Evolutionary conservation across 2,113 vertebrate genomes (phyloP), one percentile per base, ranked within the genome.

Genomic region (Chinchilla lanigera): DNA sequence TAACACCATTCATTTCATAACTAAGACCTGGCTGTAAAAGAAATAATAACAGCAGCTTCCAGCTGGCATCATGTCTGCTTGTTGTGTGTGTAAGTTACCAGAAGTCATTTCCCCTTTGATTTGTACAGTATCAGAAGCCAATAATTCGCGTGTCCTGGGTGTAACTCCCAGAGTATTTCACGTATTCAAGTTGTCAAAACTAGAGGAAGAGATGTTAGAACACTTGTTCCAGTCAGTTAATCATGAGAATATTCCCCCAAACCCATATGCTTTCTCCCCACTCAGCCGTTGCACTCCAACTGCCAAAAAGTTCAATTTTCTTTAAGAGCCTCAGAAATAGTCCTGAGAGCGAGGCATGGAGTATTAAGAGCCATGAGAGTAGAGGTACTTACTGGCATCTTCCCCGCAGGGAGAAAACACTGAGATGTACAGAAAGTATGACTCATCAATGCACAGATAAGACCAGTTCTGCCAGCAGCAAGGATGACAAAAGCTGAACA

Each of bases 261-360:
- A 58, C 71, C n/a, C 58, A 22, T 30, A 91, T 13, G 50, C 20
- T 41, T 35, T 77, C 33, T 28, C 17, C 9, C 14, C 14, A 13
- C 4, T 19, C 80, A 86, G 67, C 63, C 35, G 67, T 56, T 67
- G 41, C 61, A 89, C 47, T 93, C 65, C 41, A 80, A 96, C 22
- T 87, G 93, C 89, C 63, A 41, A 96, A 97, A 96, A 96, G 97
- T 97, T 82, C 82, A 47, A 89, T 98, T 98, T 98, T 97, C 95
- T 96, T 98, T 93, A 97, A 17, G 35, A 94, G 60, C 91, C 97
- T 78, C 87, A 92, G 75, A 93, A 97, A 95, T 84, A 95, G 87
- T 96, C 78, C 93, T 94, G 58, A 94, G 89, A 95, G 93, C 56
- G 69, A 96, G 73, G 47, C 94, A 95, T 38, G 52, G 86, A 61